Conservation (phyloP, 2,113 vertebrate genomes). For the Ictalurus punctatus region DNA sequence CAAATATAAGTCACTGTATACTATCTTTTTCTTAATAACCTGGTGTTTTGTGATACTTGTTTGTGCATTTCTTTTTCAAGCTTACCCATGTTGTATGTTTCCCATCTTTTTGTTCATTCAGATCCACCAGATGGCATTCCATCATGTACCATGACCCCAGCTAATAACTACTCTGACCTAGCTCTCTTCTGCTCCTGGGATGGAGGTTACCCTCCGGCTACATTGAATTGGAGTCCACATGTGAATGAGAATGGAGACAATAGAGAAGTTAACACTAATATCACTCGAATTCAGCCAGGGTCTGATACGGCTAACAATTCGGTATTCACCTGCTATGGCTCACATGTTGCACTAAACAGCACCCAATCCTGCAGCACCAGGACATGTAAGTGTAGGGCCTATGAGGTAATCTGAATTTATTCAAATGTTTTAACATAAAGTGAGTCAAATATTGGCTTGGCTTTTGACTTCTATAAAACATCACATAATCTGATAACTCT, state of each 20-base stretch:
- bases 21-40: not conserved
- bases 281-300: conserved; percentile 69
- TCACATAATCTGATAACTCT: not conserved
- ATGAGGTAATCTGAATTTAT: not conserved
- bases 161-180: conserved; percentile 72
- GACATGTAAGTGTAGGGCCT: conserved; percentile 74
- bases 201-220: conserved; percentile 78
- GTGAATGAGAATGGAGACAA: conserved; percentile 48
- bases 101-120: conserved; percentile 62
- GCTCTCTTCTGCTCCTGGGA: conserved; percentile 80
- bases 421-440: not conserved
- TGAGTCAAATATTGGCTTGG: not conserved
- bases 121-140: conserved; percentile 81
- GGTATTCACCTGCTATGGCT: conserved; percentile 76
- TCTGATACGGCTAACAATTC: conserved; percentile 68
- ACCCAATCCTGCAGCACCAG: conserved; percentile 68
- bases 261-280: conserved; percentile 60
- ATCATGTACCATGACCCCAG: conserved; percentile 74
- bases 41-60: not conserved
- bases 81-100: not conserved
- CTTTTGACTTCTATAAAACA: not conserved
- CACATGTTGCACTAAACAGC: conserved; percentile 70
- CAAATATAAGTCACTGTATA: not conserved
- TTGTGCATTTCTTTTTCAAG: not conserved
- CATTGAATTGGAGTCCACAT: conserved; percentile 75